phyloP scores from a whole-genome alignment of 2,888 invertebrate genomes.

The Caenorhabditis plicata region DNA sequence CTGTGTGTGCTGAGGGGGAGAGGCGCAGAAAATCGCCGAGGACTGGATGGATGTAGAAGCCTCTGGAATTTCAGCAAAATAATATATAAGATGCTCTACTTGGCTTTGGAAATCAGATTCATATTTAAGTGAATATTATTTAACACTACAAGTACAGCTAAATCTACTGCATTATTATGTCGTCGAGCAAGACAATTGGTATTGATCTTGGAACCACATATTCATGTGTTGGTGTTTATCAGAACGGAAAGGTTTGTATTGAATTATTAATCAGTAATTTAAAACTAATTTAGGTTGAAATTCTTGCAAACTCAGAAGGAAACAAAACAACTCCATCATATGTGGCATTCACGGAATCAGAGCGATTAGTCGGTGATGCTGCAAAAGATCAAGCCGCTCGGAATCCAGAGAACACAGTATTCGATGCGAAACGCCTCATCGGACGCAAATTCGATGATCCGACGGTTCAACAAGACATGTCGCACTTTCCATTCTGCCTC shows the following conservation, averaged over 20 bases:
- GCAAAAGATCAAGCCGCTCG: slow-evolving; percentile 70
- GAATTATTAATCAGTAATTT: not conserved
- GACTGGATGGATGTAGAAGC: no score
- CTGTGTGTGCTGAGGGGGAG: no score
- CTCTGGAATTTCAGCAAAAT: no score
- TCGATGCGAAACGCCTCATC: slow-evolving; percentile 67
- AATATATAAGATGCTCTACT: no score
- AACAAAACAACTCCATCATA: slow-evolving; percentile 76
- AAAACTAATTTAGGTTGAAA: slow-evolving; percentile 66
- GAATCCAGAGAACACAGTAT: slow-evolving; percentile 65
- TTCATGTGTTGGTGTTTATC: slow-evolving; percentile 40
- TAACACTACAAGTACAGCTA: no score
- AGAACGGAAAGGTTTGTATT: slow-evolving; percentile 33
- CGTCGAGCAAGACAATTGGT: slow-evolving; percentile 36
- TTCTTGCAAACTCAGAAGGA: slow-evolving; percentile 71
- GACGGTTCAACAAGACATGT: slow-evolving; percentile 65
- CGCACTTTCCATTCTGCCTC: slow-evolving; percentile 62
- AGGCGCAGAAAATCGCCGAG: no score
- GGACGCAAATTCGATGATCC: slow-evolving; percentile 68
- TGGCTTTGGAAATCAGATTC: no score
- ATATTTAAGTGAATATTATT: no score
- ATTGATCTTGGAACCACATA: slow-evolving; percentile 41
- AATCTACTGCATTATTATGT: slow-evolving; percentile 22
- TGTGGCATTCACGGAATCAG: slow-evolving; percentile 69
- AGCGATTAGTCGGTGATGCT: slow-evolving; percentile 68